phyloP scores from a whole-genome alignment of 2,888 invertebrate species.

The Ectemnius continuus region DNA sequence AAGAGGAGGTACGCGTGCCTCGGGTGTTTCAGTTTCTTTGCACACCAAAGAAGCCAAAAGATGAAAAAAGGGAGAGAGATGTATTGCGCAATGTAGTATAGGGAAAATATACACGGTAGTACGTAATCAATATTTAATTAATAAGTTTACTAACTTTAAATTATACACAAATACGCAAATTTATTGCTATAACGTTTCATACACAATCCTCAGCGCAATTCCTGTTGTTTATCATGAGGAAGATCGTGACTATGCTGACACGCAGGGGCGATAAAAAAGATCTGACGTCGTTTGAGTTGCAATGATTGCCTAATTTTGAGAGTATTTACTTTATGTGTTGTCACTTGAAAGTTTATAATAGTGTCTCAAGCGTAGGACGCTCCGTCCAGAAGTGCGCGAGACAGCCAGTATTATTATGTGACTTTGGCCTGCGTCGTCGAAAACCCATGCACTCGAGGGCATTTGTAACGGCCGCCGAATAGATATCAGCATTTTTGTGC shows the following conservation, averaged over 20 bases:
- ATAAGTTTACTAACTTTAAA: slow-evolving; percentile 70
- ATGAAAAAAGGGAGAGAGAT: slow-evolving; percentile 3
- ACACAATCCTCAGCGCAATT: slow-evolving; percentile 67
- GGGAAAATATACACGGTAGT: slow-evolving; percentile 53
- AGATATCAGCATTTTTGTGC: slow-evolving; percentile 34
- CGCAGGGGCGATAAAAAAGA: slow-evolving; percentile 51
- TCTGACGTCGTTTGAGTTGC: slow-evolving; percentile 20
- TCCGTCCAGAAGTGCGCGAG: slow-evolving; percentile 8
- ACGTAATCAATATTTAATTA: slow-evolving; percentile 64
- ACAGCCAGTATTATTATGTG: slow-evolving; percentile 35
- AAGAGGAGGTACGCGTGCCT: too few species aligned
- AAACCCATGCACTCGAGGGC: slow-evolving; percentile 21
- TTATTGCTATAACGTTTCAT: slow-evolving; percentile 72
- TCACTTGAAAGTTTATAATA: slow-evolving; percentile 35
- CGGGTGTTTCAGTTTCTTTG: too few species aligned
- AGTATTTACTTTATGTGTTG: slow-evolving; percentile 22
- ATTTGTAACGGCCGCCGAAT: slow-evolving; percentile 23
- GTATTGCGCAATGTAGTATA: slow-evolving; percentile 29
- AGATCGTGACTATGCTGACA: slow-evolving; percentile 62
- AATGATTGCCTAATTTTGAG: slow-evolving; percentile 24
- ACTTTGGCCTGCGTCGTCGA: slow-evolving; percentile 20
- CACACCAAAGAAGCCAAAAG: slow-evolving; percentile 13
- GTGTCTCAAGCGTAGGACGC: slow-evolving; percentile 20
- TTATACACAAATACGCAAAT: slow-evolving; percentile 72
- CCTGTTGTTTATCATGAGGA: slow-evolving; percentile 58